phyloP scores from a whole-genome alignment of 2,113 vertebrate genomes.

The Pseudopipra pipra region DNA sequence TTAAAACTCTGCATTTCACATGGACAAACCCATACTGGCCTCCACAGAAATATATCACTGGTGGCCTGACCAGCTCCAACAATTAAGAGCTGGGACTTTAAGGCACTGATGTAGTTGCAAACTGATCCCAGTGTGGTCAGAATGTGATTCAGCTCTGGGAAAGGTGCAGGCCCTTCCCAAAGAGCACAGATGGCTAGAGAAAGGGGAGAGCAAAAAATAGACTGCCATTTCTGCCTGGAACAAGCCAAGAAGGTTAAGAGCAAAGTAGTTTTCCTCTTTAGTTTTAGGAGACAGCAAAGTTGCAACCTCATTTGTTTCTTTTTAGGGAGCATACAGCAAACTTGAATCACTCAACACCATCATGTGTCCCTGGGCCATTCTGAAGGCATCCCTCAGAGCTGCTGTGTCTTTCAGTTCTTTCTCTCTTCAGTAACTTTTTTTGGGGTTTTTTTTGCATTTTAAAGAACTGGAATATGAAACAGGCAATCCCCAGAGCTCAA shows the following conservation, averaged over 20 bases:
- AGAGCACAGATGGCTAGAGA: neutral
- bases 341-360: neutral
- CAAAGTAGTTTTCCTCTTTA: neutral
- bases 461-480: neutral
- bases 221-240: neutral
- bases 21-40: neutral
- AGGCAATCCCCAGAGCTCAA: neutral
- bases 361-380: neutral
- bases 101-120: neutral
- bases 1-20: neutral
- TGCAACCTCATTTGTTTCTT: neutral
- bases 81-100: neutral
- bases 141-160: neutral
- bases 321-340: neutral
- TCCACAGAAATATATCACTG: neutral
- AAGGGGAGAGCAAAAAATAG: neutral
- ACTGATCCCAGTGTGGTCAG: neutral
- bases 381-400: neutral
- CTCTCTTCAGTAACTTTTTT: neutral
- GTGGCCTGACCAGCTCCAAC: neutral
- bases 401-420: neutral
- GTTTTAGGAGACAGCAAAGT: neutral
- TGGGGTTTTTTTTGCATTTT: neutral
- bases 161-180: neutral
- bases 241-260: neutral